Evolutionary conservation across 2,113 vertebrate species (phyloP).

Genomic region (Apteryx mantelli): DNA sequence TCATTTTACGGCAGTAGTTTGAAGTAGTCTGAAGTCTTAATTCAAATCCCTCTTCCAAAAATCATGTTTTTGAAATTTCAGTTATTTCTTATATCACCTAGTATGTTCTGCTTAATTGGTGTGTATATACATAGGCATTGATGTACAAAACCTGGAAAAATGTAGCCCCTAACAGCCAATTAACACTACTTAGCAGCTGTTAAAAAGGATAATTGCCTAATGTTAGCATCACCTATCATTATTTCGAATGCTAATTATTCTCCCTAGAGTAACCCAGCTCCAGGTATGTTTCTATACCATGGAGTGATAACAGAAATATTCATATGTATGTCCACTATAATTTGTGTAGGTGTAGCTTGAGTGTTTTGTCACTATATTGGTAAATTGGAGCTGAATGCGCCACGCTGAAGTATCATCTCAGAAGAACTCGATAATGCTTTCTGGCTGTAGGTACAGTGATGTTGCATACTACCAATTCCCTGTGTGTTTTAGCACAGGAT

Average conservation of each 20-base stretch:
- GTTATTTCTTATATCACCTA: not conserved
- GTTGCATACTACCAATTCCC: rapidly evolving
- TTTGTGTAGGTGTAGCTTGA: not conserved
- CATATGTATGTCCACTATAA: not conserved
- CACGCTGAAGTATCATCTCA: not conserved
- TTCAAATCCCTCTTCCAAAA: not conserved
- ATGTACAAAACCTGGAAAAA: not conserved
- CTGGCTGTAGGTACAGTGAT: not conserved
- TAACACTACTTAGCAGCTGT: slow-evolving; percentile 62
- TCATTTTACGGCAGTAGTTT: not conserved
- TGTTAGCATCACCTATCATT: slow-evolving; percentile 9
- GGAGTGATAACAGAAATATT: not conserved
- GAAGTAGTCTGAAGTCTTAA: not conserved
- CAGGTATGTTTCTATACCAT: slow-evolving; percentile 8
- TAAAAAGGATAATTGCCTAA: slow-evolving; percentile 57
- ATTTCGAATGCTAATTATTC: slow-evolving; percentile 27
- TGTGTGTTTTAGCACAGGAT: not conserved
- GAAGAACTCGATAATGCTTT: not conserved
- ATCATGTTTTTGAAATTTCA: not conserved
- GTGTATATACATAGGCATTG: not conserved
- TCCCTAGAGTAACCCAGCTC: not conserved
- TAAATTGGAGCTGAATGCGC: not conserved
- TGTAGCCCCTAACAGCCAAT: slow-evolving; percentile 36
- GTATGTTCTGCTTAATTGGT: not conserved
- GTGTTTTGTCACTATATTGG: not conserved